These are phyloP conservation scores for Synanceia verrucosa DNA, from an alignment of 2,797 vertebrate genomes.

Conservation along the genomic window DNA sequence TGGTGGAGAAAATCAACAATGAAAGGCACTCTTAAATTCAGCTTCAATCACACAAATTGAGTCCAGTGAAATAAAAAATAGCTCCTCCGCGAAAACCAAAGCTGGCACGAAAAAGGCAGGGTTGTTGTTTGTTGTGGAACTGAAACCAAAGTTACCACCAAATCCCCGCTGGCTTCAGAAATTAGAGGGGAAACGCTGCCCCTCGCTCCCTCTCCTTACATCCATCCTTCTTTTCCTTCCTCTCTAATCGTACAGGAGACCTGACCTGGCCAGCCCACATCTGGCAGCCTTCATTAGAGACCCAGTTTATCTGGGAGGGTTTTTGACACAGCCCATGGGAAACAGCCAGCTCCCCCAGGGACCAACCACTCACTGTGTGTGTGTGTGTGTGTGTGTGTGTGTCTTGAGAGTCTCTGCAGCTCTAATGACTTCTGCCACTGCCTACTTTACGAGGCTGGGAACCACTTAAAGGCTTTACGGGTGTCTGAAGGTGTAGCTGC, in stretches of 20 bases:
- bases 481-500: slow-evolving; percentile 60
- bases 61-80: slow-evolving; percentile 52
- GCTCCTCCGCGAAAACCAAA: slow-evolving; percentile 37
- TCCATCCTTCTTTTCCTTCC: slow-evolving; percentile 63
- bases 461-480: slow-evolving; percentile 64
- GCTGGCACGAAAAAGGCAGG: slow-evolving; percentile 32
- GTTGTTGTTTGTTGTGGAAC: slow-evolving; percentile 69
- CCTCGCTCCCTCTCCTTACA: slow-evolving; percentile 55
- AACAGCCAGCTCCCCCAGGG: slow-evolving; percentile 60
- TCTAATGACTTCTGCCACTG: slow-evolving; percentile 76
- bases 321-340: slow-evolving; percentile 78
- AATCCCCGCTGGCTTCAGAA: slow-evolving; percentile 57
- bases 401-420: slow-evolving; percentile 48
- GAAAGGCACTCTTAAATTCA: background rate
- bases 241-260: slow-evolving; percentile 79
- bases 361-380: slow-evolving; percentile 37
- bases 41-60: slow-evolving; percentile 20
- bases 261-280: slow-evolving; percentile 80
- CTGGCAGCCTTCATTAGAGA: slow-evolving; percentile 82
- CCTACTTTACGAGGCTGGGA: slow-evolving; percentile 71
- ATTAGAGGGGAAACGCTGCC: slow-evolving; percentile 70
- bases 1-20: slow-evolving; percentile 18
- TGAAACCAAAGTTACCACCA: slow-evolving; percentile 63
- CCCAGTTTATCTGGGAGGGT: slow-evolving; percentile 76
- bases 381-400: background rate